Evolutionary conservation across 2,113 vertebrate species (phyloP).

Genomic region (Pygoscelis antarcticus): DNA sequence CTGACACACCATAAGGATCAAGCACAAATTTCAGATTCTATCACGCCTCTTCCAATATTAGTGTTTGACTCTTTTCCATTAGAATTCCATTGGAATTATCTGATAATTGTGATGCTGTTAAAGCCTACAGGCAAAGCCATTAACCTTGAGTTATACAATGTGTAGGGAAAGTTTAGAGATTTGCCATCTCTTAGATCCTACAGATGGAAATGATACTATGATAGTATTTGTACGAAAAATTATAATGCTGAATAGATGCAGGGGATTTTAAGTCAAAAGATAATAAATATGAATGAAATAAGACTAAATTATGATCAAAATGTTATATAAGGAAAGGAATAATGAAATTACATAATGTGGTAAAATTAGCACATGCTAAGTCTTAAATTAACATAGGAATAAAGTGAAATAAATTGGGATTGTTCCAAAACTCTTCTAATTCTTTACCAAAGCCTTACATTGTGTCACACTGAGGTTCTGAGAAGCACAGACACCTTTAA

Average conservation of each 20-base stretch:
- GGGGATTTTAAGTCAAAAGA: background rate
- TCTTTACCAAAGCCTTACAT: background rate
- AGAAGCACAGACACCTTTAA: background rate
- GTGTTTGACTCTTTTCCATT: background rate
- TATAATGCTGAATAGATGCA: background rate
- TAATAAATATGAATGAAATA: background rate
- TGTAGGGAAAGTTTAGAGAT: background rate
- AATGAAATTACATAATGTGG: background rate
- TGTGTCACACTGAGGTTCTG: background rate
- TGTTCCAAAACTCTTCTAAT: background rate
- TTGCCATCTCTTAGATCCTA: background rate
- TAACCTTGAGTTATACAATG: background rate
- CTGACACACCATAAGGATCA: background rate
- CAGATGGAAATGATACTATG: background rate
- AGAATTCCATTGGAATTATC: background rate
- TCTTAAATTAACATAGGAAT: background rate
- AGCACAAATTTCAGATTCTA: background rate
- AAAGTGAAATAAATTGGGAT: background rate
- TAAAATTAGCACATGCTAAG: background rate
- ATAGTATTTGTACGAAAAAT: background rate
- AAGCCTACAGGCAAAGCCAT: background rate
- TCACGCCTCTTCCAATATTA: background rate
- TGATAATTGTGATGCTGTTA: background rate
- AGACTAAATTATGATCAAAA: background rate
- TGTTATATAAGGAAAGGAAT: background rate